A percentile compares a stretch with the other conserved stretches of the same genome.
These are phyloP conservation scores for Nothoprocta perdicaria DNA, from an alignment of 2,113 vertebrate species.

Conservation along the genomic window DNA sequence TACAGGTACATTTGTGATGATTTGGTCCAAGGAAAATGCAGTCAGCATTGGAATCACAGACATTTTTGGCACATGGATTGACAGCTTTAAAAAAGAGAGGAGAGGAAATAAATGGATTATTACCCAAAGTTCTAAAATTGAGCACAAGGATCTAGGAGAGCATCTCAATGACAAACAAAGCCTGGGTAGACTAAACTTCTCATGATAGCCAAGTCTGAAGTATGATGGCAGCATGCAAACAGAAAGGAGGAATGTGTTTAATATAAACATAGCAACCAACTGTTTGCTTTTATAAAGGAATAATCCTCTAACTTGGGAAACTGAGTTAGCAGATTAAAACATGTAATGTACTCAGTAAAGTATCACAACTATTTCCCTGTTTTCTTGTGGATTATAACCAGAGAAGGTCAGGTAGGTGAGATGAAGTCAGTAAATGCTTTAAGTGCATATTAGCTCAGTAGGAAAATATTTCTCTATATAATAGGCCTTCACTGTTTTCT, in stretches of 20 bases:
- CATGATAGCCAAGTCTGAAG: neutral
- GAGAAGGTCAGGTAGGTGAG: slow-evolving; percentile 9
- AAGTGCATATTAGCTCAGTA: neutral
- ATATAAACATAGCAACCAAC: neutral
- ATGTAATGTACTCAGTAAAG: neutral
- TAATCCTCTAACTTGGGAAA: slow-evolving; percentile 29
- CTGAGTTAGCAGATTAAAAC: slow-evolving; percentile 4
- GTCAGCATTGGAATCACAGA: slow-evolving; percentile 81
- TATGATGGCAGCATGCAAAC: neutral
- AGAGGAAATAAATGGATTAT: neutral
- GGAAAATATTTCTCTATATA: slow-evolving; percentile 57
- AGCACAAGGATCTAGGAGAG: neutral
- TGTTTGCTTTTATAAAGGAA: slow-evolving; percentile 32
- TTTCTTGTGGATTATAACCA: neutral
- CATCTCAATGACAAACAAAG: neutral
- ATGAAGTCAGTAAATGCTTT: neutral
- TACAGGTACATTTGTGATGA: slow-evolving; percentile 83
- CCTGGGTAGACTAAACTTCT: slow-evolving; percentile 26
- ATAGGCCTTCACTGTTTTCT: neutral
- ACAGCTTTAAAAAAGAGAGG: slow-evolving; percentile 79
- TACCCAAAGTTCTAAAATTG: neutral
- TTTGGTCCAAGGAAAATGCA: slow-evolving; percentile 87
- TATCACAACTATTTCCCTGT: slow-evolving; percentile 24
- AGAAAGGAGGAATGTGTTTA: neutral
- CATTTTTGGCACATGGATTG: slow-evolving; percentile 83